Base-by-base conservation (phyloP, 2,113 vertebrate species). In the Electrona antarctica region DNA sequence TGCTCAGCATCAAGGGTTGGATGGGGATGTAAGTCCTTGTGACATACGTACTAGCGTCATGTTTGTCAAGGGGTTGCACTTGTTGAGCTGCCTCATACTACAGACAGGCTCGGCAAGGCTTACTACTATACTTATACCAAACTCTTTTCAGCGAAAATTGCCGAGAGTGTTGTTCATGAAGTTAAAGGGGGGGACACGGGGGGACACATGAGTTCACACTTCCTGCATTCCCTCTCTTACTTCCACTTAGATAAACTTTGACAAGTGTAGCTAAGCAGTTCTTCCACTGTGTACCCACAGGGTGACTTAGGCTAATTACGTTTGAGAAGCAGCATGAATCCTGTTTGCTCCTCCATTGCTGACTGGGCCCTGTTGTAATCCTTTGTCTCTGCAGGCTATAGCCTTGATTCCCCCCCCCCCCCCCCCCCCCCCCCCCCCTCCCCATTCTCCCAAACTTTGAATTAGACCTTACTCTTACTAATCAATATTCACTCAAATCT, bases 291-390 rank as follows among this genome's bases (percentile, higher is more conserved):
- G 52, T 57, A 60, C 73, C 75, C 21, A 59, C 15, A 73, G 80
- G 82, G 59, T 60, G 68, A 82, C 80, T 83, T 83, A 81, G 78
- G 78, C 71, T 81, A 85, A 87, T 87, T 54, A 65, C 57, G 65
- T 80, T 71, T 67, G 58, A 71, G 73, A 73, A 77, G 81, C 61
- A 57, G 52, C 55, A 52, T 33, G 68, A 65, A 73, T 82, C 71
- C 69, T 68, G 77, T 78, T 72, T 74, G 73, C 56, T 82, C 64
- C 74, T 78, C 50, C 71, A 59, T 41, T 69, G 77, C 73, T 74
- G 73, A 76, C 81, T 67, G 78, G 69, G 77, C 67, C 45, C 66
- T 8, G 63, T 67, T 75, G 66, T 67, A 54, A 81, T 75, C 67
- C 68, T 68, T 56, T 56, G 54, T 57, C 73, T 62, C 70, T 70